Base-by-base conservation (phyloP, 1,140 invertebrate species). In the Drosophila bocqueti region DNA sequence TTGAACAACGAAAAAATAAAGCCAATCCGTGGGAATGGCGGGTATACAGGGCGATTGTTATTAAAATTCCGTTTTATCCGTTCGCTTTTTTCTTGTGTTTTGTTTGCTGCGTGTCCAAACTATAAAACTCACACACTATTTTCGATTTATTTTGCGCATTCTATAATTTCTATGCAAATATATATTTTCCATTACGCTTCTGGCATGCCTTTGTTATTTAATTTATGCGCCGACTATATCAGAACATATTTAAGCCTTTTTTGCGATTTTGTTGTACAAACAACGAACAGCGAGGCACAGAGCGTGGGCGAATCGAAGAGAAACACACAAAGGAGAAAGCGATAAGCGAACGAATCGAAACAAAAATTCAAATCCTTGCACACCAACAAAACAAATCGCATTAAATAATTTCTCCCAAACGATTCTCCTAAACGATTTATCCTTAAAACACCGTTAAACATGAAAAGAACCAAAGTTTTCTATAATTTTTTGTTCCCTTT, bases 151-250 rank as follows among this genome's bases (percentile, higher is more conserved):
- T 69, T 89, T 89, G 85, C 84, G 72, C 65, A 65, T 78, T 74
- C 46, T 72, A 64, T 78, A 64, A 83, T 89, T 85, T 86, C 47
- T 59, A 82, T 85, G 82, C 79, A 86, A 85, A 85, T 79, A 84
- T 82, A 85, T 82, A 85, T 80, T 77, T 55, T 73, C 55, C 54
- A 78, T 75, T 75, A 58, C 76, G 80, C 73, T 89, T 87, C 73
- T 78, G 77, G 85, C 85, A 90, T 89, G 84, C 85, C 74, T 84
- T 84, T 86, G 65, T 74, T 71, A 61, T 79, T 67, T 85, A 67
- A 86, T 82, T 86, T 82, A 71, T 82, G 75, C 73, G 83, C 69
- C 62, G 59, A 49, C 50, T 68, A 68, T 62, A 78, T 42, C 57
- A 60, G 65, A 66, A 55, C 62, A 67, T 68, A 68, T 76, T 57